Evolutionary conservation across 1,140 invertebrate genomes (phyloP), one percentile per base, ranked within the genome.

Genomic region (Calycopis cecrops): DNA sequence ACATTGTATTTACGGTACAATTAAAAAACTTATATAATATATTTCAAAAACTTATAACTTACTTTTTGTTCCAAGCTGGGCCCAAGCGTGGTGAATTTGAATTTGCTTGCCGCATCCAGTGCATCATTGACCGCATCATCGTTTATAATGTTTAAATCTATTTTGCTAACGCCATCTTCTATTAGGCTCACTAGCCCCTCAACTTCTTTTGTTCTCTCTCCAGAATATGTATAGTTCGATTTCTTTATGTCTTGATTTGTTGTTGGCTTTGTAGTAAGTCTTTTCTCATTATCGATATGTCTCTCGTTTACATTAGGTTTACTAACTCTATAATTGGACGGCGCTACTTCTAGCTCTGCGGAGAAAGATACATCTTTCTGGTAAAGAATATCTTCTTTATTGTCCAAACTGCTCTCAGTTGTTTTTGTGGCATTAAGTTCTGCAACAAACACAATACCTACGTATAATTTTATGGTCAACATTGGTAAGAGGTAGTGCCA

Each of bases 351-450:
- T 72, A 94, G 83, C 75, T 94, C 92, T 57, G 93, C 94, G 56
- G 94, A 94, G 72, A 95, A 94, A 35, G 93, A 94, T 9, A 93
- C 93, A 62, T 94, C 94, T 75, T 94, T 94, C 88, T 95, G 93
- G 76, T 96, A 96, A 16, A 96, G 88, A 48, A 95, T 91, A 82
- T 95, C 93, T 74, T 94, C 93, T 66, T 89, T 89, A 50, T 90
- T 90, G 54, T 90, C 88, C n/a, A 87, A 74, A 40, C 80, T 77
- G 57, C 84, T 88, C 61, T 91, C 89, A 12, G 89, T 88, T 16
- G 90, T 79, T 62, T 88, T 90, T 33, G 93, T 94, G 55, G 91
- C 89, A 76, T 94, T 95, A 57, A 93, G 79, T 77, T 94, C 94
- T 95, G 89, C 11, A 89, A 91, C 56, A 71, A 68, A 59, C 37